These are phyloP conservation scores for Mechanitis messenoides DNA, from an alignment of 2,888 invertebrate genomes.

Conservation along the genomic window DNA sequence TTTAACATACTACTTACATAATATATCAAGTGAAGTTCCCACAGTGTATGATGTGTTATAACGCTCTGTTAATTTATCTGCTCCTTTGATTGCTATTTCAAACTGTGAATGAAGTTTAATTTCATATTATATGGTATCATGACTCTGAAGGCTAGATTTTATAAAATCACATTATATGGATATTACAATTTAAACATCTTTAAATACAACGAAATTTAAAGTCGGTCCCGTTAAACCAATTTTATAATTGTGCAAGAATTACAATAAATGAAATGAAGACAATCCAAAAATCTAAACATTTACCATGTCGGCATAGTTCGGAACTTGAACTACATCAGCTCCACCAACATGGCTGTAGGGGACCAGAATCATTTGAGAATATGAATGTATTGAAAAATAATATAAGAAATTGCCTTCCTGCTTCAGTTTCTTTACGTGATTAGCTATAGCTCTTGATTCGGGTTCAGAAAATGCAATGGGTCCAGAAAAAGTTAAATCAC, in stretches of 20 bases:
- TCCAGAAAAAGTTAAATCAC: constrained; percentile 71
- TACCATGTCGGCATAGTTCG: constrained; percentile 53
- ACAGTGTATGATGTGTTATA: constrained; percentile 34
- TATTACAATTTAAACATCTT: no score
- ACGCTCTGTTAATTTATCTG: constrained; percentile 31
- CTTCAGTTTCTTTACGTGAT: constrained; percentile 42
- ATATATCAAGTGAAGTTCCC: constrained; percentile 37
- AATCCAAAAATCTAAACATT: constrained; percentile 3
- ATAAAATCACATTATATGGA: no score
- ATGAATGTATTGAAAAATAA: constrained; percentile 81
- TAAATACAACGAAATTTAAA: no score
- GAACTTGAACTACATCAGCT: constrained; percentile 32
- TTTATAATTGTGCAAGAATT: no score
- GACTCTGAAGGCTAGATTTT: no score
- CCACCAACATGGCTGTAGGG: constrained; percentile 75
- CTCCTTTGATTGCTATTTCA: constrained; percentile 35
- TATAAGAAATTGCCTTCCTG: constrained; percentile 47
- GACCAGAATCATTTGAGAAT: constrained; percentile 79
- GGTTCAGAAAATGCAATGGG: constrained; percentile 73
- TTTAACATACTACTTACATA: constrained; percentile 32
- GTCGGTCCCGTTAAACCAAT: no score
- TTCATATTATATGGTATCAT: not conserved
- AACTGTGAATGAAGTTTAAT: constrained; percentile 28
- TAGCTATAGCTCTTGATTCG: constrained; percentile 58
- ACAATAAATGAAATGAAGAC: no score